Conservation (phyloP, 2,113 vertebrate species). For the Coturnix japonica region DNA sequence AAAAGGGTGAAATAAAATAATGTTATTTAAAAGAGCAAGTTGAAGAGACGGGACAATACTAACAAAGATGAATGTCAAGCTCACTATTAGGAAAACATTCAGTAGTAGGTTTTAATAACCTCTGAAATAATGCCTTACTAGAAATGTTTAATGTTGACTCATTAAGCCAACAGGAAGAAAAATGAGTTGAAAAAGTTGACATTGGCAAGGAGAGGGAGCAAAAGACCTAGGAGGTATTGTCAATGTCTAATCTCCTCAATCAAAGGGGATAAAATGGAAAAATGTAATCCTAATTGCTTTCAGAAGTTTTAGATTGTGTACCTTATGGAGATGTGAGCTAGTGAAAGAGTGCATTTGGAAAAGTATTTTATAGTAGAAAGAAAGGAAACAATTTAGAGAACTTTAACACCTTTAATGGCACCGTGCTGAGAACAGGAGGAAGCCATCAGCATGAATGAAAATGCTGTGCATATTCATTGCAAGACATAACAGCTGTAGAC, state of each 20-base stretch:
- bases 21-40: background rate
- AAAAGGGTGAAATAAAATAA: background rate
- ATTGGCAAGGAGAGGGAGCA: background rate
- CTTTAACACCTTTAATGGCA: constrained; percentile 18
- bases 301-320: background rate
- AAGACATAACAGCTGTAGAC: background rate
- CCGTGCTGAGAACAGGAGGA: background rate
- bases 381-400: constrained; percentile 16
- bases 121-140: background rate
- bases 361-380: constrained; percentile 1
- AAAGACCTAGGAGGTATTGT: background rate
- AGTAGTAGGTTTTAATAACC: background rate
- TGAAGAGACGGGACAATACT: background rate
- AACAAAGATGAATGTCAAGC: background rate
- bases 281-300: constrained; percentile 5
- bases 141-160: background rate
- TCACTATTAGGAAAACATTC: background rate
- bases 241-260: background rate
- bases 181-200: background rate
- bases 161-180: background rate
- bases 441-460: background rate
- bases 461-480: rapidly evolving
- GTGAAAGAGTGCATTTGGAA: background rate
- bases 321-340: background rate
- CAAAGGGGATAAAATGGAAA: background rate